Conservation (phyloP, 1,140 invertebrate genomes). For the Trissolcus basalis region DNA sequence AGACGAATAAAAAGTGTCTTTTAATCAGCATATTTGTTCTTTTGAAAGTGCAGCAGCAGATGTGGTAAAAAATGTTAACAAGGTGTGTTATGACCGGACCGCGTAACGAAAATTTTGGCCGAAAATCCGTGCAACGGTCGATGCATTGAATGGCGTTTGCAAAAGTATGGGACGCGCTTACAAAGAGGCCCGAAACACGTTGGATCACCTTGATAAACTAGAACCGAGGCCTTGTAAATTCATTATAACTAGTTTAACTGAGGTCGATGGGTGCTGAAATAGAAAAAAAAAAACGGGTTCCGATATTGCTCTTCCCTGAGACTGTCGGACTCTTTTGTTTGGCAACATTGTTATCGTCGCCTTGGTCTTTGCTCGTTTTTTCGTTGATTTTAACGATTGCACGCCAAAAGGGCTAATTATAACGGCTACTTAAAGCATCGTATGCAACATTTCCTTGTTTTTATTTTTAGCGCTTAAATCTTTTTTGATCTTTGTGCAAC, state of each 20-base stretch:
- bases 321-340: conserved; percentile 20
- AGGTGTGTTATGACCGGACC: conserved; percentile 2
- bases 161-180: conserved; percentile 10
- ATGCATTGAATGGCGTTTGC: conserved; percentile 14
- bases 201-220: conserved; percentile 55
- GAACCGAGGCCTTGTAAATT: conserved; percentile 57
- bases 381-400: background rate
- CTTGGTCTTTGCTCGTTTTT: conserved; percentile 7
- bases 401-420: too few relatives aligned
- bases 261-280: conserved; percentile 41
- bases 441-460: too few relatives aligned
- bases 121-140: conserved; percentile 13
- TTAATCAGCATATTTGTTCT: too few relatives aligned
- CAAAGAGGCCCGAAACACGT: conserved; percentile 40
- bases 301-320: conserved; percentile 16
- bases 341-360: conserved; percentile 1
- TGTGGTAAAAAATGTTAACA: conserved; percentile 9
- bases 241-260: conserved; percentile 59
- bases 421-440: too few relatives aligned
- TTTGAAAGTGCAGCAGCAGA: background rate
- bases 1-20: too few relatives aligned
- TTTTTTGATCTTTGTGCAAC: too few relatives aligned
- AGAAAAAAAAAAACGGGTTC: conserved; percentile 40
- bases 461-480: too few relatives aligned
- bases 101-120: conserved; percentile 14